Evolutionary conservation across 2,888 invertebrate genomes (phyloP), one percentile per base, ranked within the genome.

Genomic region (Sylvicola fuscatus): DNA sequence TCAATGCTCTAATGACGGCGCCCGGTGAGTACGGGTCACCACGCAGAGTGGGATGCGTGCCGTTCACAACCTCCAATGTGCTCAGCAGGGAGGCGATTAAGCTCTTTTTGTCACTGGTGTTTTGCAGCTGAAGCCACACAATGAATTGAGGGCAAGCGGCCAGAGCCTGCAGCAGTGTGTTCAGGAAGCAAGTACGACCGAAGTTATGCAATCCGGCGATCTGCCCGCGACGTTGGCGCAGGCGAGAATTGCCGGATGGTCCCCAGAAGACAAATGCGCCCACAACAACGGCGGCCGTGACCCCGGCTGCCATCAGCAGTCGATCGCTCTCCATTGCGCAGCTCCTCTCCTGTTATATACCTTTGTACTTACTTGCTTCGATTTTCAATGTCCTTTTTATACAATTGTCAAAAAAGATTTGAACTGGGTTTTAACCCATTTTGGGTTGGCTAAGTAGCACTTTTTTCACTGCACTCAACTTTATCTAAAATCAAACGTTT

Each of bases 111-210:
- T 69, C 70, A 17, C 64, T 61, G 38, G 68, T 64, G 6, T 70
- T 70, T 41, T 64, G 61, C 40, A 65, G 61, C 46, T 72, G 70
- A 21, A 92, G 61, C 92, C 92, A 93, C 11, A 70, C 68, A 39
- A 80, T 70, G 50, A 92, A 82, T 40, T 71, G 71, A 27, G 84
- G 79, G 54, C 86, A 86, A 3, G 89, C 80, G 15, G 90, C 84
- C 44, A 92, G 61, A 2, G 87, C 82, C 61, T 93, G 93, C 16
- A 93, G 63, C 33, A 92, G 62, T 1, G 90, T 82, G 60, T 93
- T 93, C 37, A 93, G 61, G 54, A 92, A 93, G 57, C 93, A 93
- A 1, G 90, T 89, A 45, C 83, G 77, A 30, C 92, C 92, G 42
- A 90, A 66, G 62, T 93, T 93, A 44, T 81, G 79, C 27, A 93